Percentiles rank a stretch among this genome's conserved stretches.
Evolutionary conservation across 2,113 vertebrate genomes (phyloP).

Genomic region (Takifugu flavidus): DNA sequence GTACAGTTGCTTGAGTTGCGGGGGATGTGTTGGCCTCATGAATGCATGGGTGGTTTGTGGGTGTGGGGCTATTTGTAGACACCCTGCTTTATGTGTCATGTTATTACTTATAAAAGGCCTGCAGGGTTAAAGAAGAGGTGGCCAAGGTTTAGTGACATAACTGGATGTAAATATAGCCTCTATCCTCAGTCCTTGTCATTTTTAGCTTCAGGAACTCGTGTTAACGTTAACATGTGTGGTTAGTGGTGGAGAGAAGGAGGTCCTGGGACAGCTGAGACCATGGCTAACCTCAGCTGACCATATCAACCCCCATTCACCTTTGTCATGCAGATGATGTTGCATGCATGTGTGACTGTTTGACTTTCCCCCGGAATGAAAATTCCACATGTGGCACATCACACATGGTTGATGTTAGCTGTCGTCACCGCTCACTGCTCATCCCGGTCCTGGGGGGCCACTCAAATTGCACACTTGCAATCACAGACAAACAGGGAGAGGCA

Average conservation of each 20-base stretch:
- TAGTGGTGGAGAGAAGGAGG: conserved; percentile 36
- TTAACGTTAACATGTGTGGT: conserved; percentile 38
- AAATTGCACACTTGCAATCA: conserved; percentile 21
- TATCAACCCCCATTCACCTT: conserved; percentile 58
- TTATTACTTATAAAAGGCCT: conserved; percentile 7
- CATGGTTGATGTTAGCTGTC: conserved; percentile 49
- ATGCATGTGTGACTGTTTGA: conserved; percentile 57
- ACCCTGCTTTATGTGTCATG: conserved; percentile 21
- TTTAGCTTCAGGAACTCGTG: neutral
- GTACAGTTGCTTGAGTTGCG: conserved; percentile 63
- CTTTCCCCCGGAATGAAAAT: conserved; percentile 66
- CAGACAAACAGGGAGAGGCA: conserved; percentile 9
- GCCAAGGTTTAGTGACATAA: conserved; percentile 6
- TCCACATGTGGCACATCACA: conserved; percentile 69
- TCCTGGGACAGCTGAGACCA: conserved; percentile 46
- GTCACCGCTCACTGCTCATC: conserved; percentile 40
- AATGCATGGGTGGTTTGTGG: conserved; percentile 6
- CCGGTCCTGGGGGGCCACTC: conserved; percentile 22
- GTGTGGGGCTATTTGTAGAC: conserved; percentile 51
- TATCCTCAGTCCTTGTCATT: neutral
- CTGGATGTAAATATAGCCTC: neutral
- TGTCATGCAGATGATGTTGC: conserved; percentile 52
- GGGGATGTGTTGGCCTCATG: conserved; percentile 26
- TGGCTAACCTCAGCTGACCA: conserved; percentile 50
- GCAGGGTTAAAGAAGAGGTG: neutral